phyloP scores from a whole-genome alignment of 2,888 invertebrate genomes.

The Drosophila eohydei region DNA sequence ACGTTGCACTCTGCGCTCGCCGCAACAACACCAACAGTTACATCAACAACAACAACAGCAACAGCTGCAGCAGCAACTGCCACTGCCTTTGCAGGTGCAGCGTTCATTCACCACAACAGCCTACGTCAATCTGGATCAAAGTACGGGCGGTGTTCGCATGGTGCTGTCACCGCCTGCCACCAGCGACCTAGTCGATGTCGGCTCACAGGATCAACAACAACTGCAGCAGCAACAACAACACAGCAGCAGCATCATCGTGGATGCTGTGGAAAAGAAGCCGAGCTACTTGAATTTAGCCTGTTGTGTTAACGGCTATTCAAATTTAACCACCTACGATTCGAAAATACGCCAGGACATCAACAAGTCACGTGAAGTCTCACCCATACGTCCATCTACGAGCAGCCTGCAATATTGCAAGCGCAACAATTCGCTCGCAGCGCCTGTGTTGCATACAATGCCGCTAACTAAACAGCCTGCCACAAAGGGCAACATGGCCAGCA shows the following conservation, averaged over 20 bases:
- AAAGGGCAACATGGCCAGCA: constrained; percentile 19
- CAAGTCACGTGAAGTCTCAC: constrained; percentile 90
- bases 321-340: constrained; percentile 94
- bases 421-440: constrained; percentile 87
- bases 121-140: constrained; percentile 75
- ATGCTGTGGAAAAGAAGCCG: constrained; percentile 88
- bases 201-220: constrained; percentile 8
- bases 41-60: constrained; percentile 49
- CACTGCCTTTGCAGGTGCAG: constrained; percentile 26
- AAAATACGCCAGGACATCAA: constrained; percentile 90
- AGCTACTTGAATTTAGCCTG: constrained; percentile 95
- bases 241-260: constrained; percentile 9
- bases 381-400: constrained; percentile 87
- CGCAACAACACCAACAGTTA: constrained; percentile 71
- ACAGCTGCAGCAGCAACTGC: constrained; percentile 44
- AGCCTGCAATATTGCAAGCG: constrained; percentile 85
- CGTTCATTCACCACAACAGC: constrained; percentile 58
- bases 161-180: constrained; percentile 71
- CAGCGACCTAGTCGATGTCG: constrained; percentile 59
- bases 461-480: constrained; percentile 59
- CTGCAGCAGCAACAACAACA: constrained; percentile 1
- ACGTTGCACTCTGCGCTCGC: constrained; percentile 83
- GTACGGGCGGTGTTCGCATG: constrained; percentile 82
- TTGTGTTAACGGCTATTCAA: constrained; percentile 95
- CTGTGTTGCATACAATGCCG: constrained; percentile 80